Evolutionary conservation across 1,140 invertebrate genomes (phyloP), one percentile per base, ranked within the genome.

Genomic region (Leptestheria dahalacensis): DNA sequence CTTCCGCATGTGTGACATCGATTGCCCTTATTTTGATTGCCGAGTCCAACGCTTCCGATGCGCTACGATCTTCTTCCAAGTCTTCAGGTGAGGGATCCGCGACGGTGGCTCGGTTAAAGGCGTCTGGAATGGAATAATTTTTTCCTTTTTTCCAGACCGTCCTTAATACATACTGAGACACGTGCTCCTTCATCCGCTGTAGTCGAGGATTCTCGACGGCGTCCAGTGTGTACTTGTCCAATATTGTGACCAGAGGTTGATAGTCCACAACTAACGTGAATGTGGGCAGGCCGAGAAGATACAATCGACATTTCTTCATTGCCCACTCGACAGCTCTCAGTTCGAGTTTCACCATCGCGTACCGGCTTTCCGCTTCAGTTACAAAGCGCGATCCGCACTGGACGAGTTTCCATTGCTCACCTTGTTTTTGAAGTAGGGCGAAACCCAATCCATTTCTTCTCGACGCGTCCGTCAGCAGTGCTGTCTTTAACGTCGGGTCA

Each of bases 301-400:
- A 68, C 15, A 57, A 48, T 4, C 63, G 25, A 54, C 66, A 66
- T 28, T 64, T 63, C 33, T 48, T 33, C 4, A 59, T 52, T 6
- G 52, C 61, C 64, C 64, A 65, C 15, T 61, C 12, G 2, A 57
- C 48, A 0, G 51, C 60, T 0, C 21, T n/a, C 2, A 61, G n/a
- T 48, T 65, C 64, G 29, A 65, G 48, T 21, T 65, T 63, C 1
- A 62, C 41, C 26, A 65, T 56, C 9, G 63, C 4, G 53, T 59
- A 66, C n/a, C 59, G 51, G 18, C 63, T 56, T 60, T 68, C 66
- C 12, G 51, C 15, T 21, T 64, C 63, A 3, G 58, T 62, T 11
- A 66, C 48, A 29, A 58, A 58, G n/a, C 63, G 50, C 3, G 63
- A 65, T 52, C 48, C 59, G 50, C 55, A 28, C 29, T 65, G 47